Conservation (phyloP, 2,888 invertebrate genomes). For the Biston betularia region DNA sequence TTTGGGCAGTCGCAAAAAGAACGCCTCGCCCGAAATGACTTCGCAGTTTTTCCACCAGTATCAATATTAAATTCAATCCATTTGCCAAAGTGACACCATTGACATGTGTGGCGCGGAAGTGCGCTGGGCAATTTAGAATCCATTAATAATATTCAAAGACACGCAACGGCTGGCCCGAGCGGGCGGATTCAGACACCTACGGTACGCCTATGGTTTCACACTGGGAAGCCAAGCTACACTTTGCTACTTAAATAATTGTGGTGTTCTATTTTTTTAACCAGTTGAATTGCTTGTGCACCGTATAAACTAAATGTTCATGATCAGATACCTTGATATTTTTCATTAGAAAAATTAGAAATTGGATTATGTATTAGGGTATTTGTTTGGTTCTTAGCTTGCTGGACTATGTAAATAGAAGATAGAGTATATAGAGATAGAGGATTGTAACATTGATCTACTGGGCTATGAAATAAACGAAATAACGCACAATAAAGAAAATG, state of each 20-base stretch:
- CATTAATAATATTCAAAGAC: slow-evolving; percentile 73
- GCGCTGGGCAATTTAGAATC: slow-evolving; percentile 75
- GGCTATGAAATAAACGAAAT: too few species aligned
- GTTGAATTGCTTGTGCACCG: too few species aligned
- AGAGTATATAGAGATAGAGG: too few species aligned
- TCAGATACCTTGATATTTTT: too few species aligned
- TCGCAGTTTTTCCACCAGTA: slow-evolving; percentile 37
- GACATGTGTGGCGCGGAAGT: slow-evolving; percentile 64
- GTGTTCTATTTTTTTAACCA: too few species aligned
- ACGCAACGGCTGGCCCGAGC: slow-evolving; percentile 43
- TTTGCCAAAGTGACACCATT: slow-evolving; percentile 61
- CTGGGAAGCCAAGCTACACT: neutral
- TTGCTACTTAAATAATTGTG: neutral
- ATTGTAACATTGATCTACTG: too few species aligned
- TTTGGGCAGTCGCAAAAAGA: neutral
- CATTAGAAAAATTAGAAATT: too few species aligned
- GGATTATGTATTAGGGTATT: too few species aligned
- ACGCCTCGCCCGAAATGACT: slow-evolving; percentile 8
- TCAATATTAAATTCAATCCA: slow-evolving; percentile 62
- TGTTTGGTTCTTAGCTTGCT: too few species aligned
- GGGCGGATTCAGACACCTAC: slow-evolving; percentile 4
- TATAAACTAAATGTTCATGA: neutral
- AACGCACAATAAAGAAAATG: too few species aligned
- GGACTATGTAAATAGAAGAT: too few species aligned
- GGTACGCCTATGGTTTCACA: neutral